phyloP scores from a whole-genome alignment of 2,113 vertebrate species.

The Alces alces region DNA sequence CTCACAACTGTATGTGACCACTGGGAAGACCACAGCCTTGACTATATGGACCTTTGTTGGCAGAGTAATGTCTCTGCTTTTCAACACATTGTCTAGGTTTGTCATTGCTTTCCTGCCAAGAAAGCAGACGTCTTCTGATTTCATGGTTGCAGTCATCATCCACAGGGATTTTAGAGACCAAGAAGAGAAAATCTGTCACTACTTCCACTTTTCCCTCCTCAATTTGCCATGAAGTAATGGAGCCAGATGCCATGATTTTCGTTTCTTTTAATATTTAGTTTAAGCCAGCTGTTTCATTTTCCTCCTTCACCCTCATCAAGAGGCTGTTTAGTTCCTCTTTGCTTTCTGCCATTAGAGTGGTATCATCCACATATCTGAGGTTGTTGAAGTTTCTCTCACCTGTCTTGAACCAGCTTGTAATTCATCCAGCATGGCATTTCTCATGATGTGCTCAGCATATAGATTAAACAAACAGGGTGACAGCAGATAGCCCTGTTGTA shows the following conservation, averaged over 20 bases:
- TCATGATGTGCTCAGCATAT: not conserved
- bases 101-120: not conserved
- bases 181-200: not conserved
- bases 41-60: not conserved
- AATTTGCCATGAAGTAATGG: not conserved
- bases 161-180: not conserved
- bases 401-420: not conserved
- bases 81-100: not conserved
- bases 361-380: not conserved
- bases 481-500: not conserved
- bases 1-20: not conserved
- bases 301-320: not conserved
- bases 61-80: not conserved
- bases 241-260: not conserved
- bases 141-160: not conserved
- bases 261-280: not conserved
- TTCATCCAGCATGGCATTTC: not conserved
- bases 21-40: not conserved
- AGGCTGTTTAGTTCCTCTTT: not conserved
- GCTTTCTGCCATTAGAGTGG: not conserved
- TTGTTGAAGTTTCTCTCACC: not conserved
- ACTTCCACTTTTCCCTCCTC: not conserved
- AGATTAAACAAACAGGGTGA: not conserved
- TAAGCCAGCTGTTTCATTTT: not conserved
- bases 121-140: not conserved